phyloP scores from a whole-genome alignment of 2,113 vertebrate genomes.

The Lophochroa leadbeateri region DNA sequence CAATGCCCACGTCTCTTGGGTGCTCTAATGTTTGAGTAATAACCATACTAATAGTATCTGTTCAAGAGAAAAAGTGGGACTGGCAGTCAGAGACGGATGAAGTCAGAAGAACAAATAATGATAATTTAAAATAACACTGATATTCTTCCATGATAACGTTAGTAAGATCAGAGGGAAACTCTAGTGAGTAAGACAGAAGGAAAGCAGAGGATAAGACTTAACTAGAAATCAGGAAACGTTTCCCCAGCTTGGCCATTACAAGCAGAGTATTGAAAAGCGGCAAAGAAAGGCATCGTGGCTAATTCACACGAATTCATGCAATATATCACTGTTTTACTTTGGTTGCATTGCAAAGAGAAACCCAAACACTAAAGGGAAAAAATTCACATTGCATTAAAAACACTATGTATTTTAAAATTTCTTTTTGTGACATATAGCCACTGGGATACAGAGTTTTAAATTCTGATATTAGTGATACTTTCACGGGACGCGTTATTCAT shows the following conservation, averaged over 20 bases:
- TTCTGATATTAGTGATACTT: background rate
- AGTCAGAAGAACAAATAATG: background rate
- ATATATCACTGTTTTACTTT: background rate
- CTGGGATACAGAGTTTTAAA: background rate
- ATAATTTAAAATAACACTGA: background rate
- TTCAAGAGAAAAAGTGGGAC: background rate
- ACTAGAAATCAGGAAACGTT: background rate
- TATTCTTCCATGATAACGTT: background rate
- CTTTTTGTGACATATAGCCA: background rate
- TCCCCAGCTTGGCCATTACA: background rate
- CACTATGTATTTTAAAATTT: background rate
- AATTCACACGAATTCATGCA: background rate
- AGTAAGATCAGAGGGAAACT: background rate
- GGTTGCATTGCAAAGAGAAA: background rate
- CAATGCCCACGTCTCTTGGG: background rate
- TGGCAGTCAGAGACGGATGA: background rate
- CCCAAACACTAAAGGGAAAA: background rate
- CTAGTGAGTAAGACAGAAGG: background rate
- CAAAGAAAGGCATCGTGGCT: background rate
- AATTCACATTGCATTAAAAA: background rate
- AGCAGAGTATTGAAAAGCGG: background rate
- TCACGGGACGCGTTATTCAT: background rate
- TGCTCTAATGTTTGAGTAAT: background rate
- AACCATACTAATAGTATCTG: background rate
- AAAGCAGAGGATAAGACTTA: background rate